Base-by-base conservation (phyloP, 2,888 invertebrate species). In the Aradus depressus region DNA sequence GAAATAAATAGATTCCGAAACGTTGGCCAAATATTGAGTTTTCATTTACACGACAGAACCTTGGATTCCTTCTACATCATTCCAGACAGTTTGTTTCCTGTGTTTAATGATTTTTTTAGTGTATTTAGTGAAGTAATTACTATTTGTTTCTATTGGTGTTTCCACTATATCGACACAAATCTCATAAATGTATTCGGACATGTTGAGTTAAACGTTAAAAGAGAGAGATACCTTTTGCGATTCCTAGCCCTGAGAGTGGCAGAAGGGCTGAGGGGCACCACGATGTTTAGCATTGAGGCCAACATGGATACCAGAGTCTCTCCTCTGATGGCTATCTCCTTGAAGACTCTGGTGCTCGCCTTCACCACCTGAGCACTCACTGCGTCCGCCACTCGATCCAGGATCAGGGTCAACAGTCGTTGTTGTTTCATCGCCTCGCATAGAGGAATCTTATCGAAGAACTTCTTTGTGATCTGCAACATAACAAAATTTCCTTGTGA, bases 291-390 rank as follows among this genome's bases (percentile, higher is more conserved):
- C 61, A 61, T 61, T 3, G 53, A 49, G 34, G 48, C 42, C 2
- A 61, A 48, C 14, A 59, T 32, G 14, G 49, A 28, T 6, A 58
- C 50, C 12, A 86, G 70, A 21, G 80, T 70, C 19, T 70, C 64
- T 5, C 81, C 77, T 53, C 81, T 73, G 8, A 88, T 66, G 53
- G 73, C 70, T 14, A 86, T 76, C 59, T 75, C 76, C 60, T 80
- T 81, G 59, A 86, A 75, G 2, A 78, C 68, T 60, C 75, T 78
- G 8, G 75, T 75, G 0, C 78, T 79, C 0, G 73, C 70, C 44
- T 79, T 71, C 10, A 76, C 71, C 45, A 81, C 72, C 31, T 72
- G 70, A 4, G 79, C 73, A 62, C 77, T 77, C 54, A 75, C 75
- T 10, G 78, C 54, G n/a, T 62, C 60, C 5, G 58, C 54, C 8